These are phyloP conservation scores for Lytechinus pictus DNA, from an alignment of 35 echinoderm and acorn worm species.

Conservation along the genomic window DNA sequence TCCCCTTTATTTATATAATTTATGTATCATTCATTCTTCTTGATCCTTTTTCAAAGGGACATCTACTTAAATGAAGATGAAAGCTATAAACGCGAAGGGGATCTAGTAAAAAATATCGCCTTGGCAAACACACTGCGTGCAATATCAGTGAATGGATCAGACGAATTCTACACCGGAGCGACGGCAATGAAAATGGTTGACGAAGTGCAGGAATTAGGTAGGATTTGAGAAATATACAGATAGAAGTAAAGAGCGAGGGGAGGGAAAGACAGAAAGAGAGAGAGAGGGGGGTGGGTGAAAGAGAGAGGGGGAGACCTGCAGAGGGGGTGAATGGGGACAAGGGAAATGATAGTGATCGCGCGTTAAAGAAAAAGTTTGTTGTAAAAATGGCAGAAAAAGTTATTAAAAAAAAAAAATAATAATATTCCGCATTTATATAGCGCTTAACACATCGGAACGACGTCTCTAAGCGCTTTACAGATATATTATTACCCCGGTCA, in stretches of 20 bases:
- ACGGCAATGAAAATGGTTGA: slow-evolving; percentile 41
- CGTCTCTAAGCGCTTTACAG: too few relatives aligned
- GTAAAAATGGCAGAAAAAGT: too few relatives aligned
- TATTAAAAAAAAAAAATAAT: too few relatives aligned
- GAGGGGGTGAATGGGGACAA: neutral
- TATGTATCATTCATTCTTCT: neutral
- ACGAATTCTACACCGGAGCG: slow-evolving; percentile 52
- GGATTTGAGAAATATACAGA: neutral
- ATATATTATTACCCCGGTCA: too few relatives aligned
- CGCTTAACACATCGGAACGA: too few relatives aligned
- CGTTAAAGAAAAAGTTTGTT: too few relatives aligned
- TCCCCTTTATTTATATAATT: too few relatives aligned
- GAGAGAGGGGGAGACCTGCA: neutral
- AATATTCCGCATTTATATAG: too few relatives aligned
- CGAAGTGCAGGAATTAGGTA: slow-evolving; percentile 62
- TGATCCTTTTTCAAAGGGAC: neutral
- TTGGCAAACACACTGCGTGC: slow-evolving; percentile 54
- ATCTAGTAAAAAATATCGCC: neutral
- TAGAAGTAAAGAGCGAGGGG: neutral
- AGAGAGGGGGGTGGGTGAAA: neutral
- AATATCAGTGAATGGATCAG: slow-evolving; percentile 48
- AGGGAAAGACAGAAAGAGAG: neutral
- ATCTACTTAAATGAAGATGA: slow-evolving; percentile 46
- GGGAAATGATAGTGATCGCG: too few relatives aligned
- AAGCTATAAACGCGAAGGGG: slow-evolving; percentile 45